These are phyloP conservation scores for Eustalomyia histrio DNA, from an alignment of 2,888 invertebrate genomes.

Conservation along the genomic window DNA sequence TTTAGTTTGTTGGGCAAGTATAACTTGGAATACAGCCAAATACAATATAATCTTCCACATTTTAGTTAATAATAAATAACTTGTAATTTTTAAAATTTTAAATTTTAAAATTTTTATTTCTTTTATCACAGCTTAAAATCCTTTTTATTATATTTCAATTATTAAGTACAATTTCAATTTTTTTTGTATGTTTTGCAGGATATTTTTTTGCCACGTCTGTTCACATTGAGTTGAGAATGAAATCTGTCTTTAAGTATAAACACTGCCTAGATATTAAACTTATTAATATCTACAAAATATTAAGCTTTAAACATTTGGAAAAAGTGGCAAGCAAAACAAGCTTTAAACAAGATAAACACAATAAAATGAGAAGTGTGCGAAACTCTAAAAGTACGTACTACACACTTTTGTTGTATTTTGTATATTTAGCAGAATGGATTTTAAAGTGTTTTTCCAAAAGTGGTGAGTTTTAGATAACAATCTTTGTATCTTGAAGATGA, in stretches of 20 bases:
- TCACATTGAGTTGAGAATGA: conserved; percentile 66
- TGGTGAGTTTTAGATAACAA: not conserved
- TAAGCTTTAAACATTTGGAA: conserved; percentile 27
- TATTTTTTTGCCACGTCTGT: conserved; percentile 56
- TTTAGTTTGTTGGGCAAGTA: conserved; percentile 67
- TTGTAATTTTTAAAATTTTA: conserved; percentile 40
- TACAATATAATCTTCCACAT: conserved; percentile 71
- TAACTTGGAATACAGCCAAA: conserved; percentile 68
- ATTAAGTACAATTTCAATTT: conserved; percentile 1
- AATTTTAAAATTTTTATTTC: conserved; percentile 36
- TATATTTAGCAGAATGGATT: no score
- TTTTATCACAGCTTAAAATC: conserved; percentile 48
- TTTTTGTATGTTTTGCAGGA: conserved; percentile 18
- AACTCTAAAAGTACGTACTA: conserved; percentile 4
- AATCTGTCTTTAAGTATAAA: conserved; percentile 68
- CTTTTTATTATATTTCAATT: conserved; percentile 35
- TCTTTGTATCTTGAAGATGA: no score
- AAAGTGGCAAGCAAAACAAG: conserved; percentile 18
- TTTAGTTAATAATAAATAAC: conserved; percentile 59
- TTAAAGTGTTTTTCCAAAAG: not conserved
- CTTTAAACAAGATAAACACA: not conserved
- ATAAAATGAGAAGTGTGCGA: conserved; percentile 17
- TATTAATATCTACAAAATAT: conserved; percentile 26
- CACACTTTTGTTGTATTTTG: not conserved
- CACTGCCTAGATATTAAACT: conserved; percentile 69